Evolutionary conservation across 1,140 invertebrate genomes (phyloP).

Genomic region (Solen grandis): DNA sequence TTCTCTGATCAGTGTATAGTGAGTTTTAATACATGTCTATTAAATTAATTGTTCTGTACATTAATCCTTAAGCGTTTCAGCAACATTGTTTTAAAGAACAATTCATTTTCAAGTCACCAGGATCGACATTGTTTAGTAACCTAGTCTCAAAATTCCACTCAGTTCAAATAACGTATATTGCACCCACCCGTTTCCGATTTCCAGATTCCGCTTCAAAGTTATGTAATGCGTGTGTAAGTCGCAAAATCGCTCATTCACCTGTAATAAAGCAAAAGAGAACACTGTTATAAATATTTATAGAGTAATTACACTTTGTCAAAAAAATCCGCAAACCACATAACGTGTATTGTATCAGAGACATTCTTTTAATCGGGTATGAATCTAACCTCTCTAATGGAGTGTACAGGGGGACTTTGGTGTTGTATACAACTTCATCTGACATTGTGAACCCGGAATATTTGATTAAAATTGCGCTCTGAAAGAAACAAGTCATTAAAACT

Average conservation of each 20-base stretch:
- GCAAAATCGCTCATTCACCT: too few species aligned
- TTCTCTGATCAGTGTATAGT: too few species aligned
- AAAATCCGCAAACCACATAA: constrained; percentile 6
- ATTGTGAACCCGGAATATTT: constrained; percentile 43
- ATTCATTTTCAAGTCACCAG: background rate
- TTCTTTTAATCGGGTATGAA: constrained; percentile 24
- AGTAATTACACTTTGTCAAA: constrained; percentile 38
- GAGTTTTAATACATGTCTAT: too few species aligned
- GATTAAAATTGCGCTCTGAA: constrained; percentile 46
- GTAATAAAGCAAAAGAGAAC: too few species aligned
- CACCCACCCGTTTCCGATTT: too few species aligned
- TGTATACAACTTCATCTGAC: too few species aligned
- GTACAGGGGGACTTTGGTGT: constrained; percentile 10
- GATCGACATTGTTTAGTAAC: background rate
- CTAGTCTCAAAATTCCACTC: background rate
- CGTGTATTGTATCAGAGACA: constrained; percentile 2
- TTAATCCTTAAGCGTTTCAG: too few species aligned
- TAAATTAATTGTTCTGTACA: too few species aligned
- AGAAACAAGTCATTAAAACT: constrained; percentile 50
- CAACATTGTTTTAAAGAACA: background rate
- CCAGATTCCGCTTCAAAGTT: too few species aligned
- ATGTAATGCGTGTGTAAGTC: too few species aligned
- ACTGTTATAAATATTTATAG: constrained; percentile 47
- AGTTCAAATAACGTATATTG: too few species aligned
- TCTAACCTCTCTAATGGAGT: constrained; percentile 43